A percentile compares a stretch with the other conserved stretches of the same genome.
These are phyloP conservation scores for Hipposideros armiger DNA, from an alignment of 2,113 vertebrate genomes.

Conservation along the genomic window DNA sequence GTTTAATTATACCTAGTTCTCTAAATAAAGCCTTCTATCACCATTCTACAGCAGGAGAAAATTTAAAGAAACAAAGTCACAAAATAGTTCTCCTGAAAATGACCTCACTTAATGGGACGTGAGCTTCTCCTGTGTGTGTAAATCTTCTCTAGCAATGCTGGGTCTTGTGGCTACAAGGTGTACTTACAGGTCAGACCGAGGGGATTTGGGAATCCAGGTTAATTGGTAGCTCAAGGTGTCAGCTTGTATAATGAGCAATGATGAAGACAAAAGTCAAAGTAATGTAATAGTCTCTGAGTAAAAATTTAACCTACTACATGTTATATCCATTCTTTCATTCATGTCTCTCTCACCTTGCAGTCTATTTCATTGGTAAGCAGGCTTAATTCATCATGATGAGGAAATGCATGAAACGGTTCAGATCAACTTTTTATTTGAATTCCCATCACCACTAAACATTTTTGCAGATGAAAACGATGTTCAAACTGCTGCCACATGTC, in stretches of 20 bases:
- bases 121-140: neutral
- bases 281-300: slow-evolving; percentile 23
- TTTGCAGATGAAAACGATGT: slow-evolving; percentile 42
- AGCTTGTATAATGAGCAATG: neutral
- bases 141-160: neutral
- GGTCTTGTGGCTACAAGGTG: neutral
- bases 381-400: slow-evolving; percentile 35
- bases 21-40: neutral
- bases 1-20: neutral
- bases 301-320: slow-evolving; percentile 17
- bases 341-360: neutral
- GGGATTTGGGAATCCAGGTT: slow-evolving; percentile 37
- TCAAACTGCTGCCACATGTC: neutral
- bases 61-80: slow-evolving; percentile 33
- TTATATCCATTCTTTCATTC: neutral
- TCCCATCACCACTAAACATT: slow-evolving; percentile 41
- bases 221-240: neutral
- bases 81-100: slow-evolving; percentile 29
- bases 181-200: neutral
- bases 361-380: neutral
- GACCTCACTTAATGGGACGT: neutral
- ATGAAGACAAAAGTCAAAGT: slow-evolving; percentile 19
- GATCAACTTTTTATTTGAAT: slow-evolving; percentile 40
- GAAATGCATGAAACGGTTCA: slow-evolving; percentile 9
- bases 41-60: slow-evolving; percentile 34